phyloP scores from a whole-genome alignment of 2,797 vertebrate species.

The Sebastes steindachneri region DNA sequence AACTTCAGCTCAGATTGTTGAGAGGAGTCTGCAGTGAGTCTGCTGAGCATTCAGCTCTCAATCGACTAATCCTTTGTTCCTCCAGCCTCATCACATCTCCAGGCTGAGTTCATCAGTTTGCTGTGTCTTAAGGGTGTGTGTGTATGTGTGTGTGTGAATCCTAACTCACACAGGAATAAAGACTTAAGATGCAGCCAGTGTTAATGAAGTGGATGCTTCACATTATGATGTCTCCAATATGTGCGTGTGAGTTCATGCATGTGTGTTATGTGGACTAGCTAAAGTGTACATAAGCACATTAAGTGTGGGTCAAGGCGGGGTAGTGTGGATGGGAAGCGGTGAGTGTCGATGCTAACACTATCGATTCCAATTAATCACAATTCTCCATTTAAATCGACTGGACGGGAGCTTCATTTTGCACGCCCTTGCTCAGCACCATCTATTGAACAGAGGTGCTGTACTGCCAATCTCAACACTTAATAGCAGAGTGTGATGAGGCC shows the following conservation, averaged over 20 bases:
- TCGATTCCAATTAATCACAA: conserved; percentile 80
- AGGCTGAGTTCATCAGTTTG: conserved; percentile 58
- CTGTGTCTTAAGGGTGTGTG: conserved; percentile 8
- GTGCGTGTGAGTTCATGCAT: background rate
- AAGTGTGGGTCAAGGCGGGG: conserved; percentile 13
- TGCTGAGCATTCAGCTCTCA: background rate
- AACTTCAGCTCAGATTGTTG: background rate
- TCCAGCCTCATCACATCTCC: conserved; percentile 38
- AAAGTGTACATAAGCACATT: conserved; percentile 26
- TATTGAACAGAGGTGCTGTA: conserved; percentile 34
- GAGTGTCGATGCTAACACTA: conserved; percentile 46
- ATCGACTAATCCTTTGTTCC: conserved; percentile 49
- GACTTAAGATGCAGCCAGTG: background rate
- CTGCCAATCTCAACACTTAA: conserved; percentile 48
- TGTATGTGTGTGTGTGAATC: background rate
- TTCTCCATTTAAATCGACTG: conserved; percentile 64
- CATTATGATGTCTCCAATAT: background rate
- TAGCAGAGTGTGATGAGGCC: conserved; percentile 40
- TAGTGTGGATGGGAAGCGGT: conserved; percentile 31
- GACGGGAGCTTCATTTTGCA: conserved; percentile 69
- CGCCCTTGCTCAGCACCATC: conserved; percentile 57
- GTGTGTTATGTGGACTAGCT: background rate
- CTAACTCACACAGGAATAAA: background rate
- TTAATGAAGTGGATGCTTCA: conserved; percentile 31
- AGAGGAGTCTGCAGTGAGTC: conserved; percentile 19